Evolutionary conservation across 92 coral and sea anemone species (phyloP).

Genomic region (Actinernus sp.): DNA sequence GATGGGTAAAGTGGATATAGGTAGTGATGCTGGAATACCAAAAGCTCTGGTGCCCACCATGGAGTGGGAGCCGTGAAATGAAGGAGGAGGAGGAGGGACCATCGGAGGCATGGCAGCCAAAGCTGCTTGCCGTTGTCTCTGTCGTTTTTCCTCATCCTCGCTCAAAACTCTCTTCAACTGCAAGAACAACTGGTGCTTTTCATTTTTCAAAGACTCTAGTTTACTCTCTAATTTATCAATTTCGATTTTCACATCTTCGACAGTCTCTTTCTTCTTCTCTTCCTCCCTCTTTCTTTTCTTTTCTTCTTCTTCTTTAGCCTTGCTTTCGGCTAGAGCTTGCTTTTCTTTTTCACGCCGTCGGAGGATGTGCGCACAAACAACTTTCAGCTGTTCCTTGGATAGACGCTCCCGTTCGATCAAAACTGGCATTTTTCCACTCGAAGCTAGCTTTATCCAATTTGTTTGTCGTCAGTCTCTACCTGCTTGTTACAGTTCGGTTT

Average conservation of each 20-base stretch:
- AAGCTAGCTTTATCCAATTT: too few relatives aligned
- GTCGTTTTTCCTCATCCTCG: conserved; percentile 70
- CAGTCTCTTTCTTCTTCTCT: conserved; percentile 81
- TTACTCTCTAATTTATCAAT: conserved; percentile 75
- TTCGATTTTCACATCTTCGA: conserved; percentile 76
- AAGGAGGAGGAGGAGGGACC: conserved; percentile 7
- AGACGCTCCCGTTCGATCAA: conserved; percentile 81
- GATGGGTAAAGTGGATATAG: not conserved
- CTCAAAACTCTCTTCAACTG: conserved; percentile 82
- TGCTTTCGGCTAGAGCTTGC: conserved; percentile 73
- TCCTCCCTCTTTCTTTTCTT: conserved; percentile 71
- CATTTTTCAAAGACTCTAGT: conserved; percentile 69
- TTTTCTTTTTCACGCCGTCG: conserved; percentile 77
- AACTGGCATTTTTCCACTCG: conserved; percentile 82
- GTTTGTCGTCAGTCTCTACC: too few relatives aligned
- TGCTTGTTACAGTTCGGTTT: not conserved
- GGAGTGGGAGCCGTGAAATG: conserved; percentile 1
- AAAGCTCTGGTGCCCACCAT: conserved; percentile 19
- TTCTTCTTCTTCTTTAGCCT: conserved; percentile 80
- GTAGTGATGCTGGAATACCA: not conserved
- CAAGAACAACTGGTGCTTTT: conserved; percentile 89
- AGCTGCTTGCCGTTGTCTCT: conserved; percentile 41
- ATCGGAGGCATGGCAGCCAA: not conserved
- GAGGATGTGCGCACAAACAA: conserved; percentile 81
- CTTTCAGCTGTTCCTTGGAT: conserved; percentile 75